These are phyloP conservation scores for Mycteria americana DNA, from an alignment of 2,797 vertebrate species.

Conservation along the genomic window DNA sequence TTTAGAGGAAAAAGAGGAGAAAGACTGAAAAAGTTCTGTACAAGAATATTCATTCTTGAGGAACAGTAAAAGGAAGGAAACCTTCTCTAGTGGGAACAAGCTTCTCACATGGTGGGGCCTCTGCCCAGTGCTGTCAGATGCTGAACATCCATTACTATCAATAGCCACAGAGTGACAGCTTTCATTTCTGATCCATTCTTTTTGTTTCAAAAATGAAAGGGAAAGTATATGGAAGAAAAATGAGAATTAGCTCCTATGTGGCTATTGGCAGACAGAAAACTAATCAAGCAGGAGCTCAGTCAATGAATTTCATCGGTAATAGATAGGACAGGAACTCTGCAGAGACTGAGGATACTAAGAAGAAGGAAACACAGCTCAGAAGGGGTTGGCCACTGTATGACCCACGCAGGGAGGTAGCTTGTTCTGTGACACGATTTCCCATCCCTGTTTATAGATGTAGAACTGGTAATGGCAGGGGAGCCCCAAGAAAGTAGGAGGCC, in stretches of 20 bases:
- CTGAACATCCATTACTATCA: neutral
- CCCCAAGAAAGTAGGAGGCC: fast-evolving
- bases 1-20: neutral
- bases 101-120: fast-evolving
- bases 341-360: neutral
- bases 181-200: neutral
- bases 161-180: neutral
- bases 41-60: neutral
- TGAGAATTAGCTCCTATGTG: neutral
- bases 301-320: neutral
- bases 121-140: neutral
- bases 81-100: fast-evolving
- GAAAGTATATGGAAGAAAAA: neutral
- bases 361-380: fast-evolving
- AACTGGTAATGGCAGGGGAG: neutral
- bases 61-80: neutral
- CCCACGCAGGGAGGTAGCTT: neutral
- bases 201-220: neutral
- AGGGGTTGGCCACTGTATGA: neutral
- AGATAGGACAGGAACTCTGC: neutral
- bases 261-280: neutral
- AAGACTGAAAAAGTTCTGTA: neutral
- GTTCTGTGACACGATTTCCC: neutral
- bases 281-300: neutral
- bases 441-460: neutral